Evolutionary conservation across 1,140 invertebrate species (phyloP), one percentile per base, ranked within the genome.

Genomic region (Drosophila persimilis): DNA sequence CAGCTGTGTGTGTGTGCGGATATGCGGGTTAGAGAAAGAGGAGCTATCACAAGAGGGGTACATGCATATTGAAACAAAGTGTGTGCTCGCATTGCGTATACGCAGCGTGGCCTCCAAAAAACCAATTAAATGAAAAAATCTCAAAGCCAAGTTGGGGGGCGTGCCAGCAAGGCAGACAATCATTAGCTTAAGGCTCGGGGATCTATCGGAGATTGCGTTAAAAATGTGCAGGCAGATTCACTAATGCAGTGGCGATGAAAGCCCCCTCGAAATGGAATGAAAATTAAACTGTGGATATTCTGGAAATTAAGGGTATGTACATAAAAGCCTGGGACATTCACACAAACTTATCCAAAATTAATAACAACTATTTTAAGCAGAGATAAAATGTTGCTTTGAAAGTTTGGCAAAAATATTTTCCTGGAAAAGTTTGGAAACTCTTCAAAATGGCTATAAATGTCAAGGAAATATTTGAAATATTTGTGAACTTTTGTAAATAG

Each of bases 41-140:
- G 24, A 5, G 24, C 24, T 24, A 24, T 24, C 24, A 24, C 5
- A 26, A 3, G 17, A 6, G 13, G 44, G 61, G 52, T 17, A 63
- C 83, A 72, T 86, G 81, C 81, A 85, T 86, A 85, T 85, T 85
- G 81, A 81, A 85, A 86, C 77, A 88, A 86, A 86, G 77, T 88
- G 70, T 76, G 59, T 86, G 66, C 66, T 73, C 57, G 26, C 63
- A 77, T 86, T 80, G 80, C 81, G 81, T 84, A 84, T 84, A 84
- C 80, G 80, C 81, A 73, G 57, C 63, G 48, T 77, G 73, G 72
- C 60, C 55, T 46, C 57, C 51, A 47, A 51, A 72, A 63, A 39
- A 39, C 69, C 55, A 69, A 69, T 56, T 69, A 69, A 70, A 69
- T 69, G 26, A 29, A 69, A 56, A 26, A 53, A 39, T 20, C 17